A percentile compares a stretch with the other conserved stretches of the same genome.
phyloP scores from a whole-genome alignment of 2,888 invertebrate species.

The Hypomecis atomaria region DNA sequence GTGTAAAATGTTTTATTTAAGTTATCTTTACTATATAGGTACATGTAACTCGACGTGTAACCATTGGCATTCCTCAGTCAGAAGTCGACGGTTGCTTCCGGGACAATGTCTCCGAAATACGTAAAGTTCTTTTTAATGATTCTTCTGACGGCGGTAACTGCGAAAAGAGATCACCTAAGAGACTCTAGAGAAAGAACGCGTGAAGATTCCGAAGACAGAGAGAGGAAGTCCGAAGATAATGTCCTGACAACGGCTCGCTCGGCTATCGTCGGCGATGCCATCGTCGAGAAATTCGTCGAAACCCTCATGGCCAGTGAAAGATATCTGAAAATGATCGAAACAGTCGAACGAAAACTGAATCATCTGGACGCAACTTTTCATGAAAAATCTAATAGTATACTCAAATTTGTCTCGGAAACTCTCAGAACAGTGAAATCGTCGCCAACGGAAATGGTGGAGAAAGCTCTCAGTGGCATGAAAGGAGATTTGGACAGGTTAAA shows the following conservation, averaged over 20 bases:
- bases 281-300: conserved; percentile 72
- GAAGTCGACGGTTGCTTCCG: conserved; percentile 32
- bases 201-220: conserved; percentile 9
- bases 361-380: conserved; percentile 65
- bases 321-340: conserved; percentile 70
- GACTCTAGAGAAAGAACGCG: conserved; percentile 1
- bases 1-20: conserved; percentile 38
- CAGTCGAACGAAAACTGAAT: conserved; percentile 63
- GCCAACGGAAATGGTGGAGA: conserved; percentile 50
- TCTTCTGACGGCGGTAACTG: not conserved
- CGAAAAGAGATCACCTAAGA: conserved; percentile 14
- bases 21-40: conserved; percentile 31
- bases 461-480: conserved; percentile 52
- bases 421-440: conserved; percentile 54
- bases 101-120: conserved; percentile 45
- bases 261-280: conserved; percentile 52
- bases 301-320: conserved; percentile 69
- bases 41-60: conserved; percentile 14
- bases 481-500: conserved; percentile 59
- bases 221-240: conserved; percentile 26
- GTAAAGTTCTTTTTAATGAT: conserved; percentile 28
- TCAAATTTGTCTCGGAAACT: conserved; percentile 68
- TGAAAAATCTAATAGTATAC: conserved; percentile 63
- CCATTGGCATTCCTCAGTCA: conserved; percentile 33
- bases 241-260: conserved; percentile 44